Conservation (phyloP, 2,113 vertebrate genomes). For the Semicossyphus pulcher region DNA sequence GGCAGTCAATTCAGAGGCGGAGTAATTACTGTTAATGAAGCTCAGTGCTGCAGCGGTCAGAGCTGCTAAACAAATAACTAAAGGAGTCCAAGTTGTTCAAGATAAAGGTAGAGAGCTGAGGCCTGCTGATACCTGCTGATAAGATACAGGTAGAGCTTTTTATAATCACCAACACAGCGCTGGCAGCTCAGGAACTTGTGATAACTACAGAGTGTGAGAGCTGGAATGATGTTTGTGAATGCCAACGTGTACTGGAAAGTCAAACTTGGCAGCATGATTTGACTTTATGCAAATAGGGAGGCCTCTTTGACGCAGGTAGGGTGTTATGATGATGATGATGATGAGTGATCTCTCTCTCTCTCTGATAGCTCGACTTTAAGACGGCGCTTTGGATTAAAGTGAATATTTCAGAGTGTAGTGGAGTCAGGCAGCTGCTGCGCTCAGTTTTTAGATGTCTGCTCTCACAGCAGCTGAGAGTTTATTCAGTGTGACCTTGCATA, state of each 20-base stretch:
- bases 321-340: background rate
- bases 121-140: conserved; percentile 12
- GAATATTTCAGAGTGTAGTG: conserved; percentile 7
- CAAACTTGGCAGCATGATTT: conserved; percentile 59
- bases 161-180: background rate
- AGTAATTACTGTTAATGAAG: conserved; percentile 66
- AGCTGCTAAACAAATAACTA: conserved; percentile 24
- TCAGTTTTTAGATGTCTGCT: conserved; percentile 27
- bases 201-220: background rate
- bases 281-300: conserved; percentile 69
- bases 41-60: conserved; percentile 42
- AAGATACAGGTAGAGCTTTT: conserved; percentile 7
- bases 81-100: conserved; percentile 2
- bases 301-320: background rate
- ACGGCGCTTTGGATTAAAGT: background rate
- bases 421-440: conserved; percentile 50
- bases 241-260: conserved; percentile 23
- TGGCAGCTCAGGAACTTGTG: conserved; percentile 8
- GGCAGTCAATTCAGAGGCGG: conserved; percentile 44
- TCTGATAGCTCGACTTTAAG: background rate
- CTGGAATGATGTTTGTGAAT: conserved; percentile 25
- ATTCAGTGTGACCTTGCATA: conserved; percentile 73
- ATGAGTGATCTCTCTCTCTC: background rate
- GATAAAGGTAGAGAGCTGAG: conserved; percentile 6
- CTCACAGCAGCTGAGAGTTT: conserved; percentile 71